Evolutionary conservation across 2,888 invertebrate species (phyloP), one percentile per base, ranked within the genome.

Genomic region (Apotomis turbidana): DNA sequence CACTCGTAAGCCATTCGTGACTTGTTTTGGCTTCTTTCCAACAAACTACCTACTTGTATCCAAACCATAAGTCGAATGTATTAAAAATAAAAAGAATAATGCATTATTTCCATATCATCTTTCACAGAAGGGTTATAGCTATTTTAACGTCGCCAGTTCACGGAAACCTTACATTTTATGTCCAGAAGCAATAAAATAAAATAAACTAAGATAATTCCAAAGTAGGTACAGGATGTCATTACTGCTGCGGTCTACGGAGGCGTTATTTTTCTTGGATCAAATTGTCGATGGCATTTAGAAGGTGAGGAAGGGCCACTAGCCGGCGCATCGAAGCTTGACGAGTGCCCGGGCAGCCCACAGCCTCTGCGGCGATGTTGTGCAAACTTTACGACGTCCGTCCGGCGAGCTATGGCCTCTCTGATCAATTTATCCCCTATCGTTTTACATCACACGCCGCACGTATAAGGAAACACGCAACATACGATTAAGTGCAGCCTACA

Each of bases 1-100:
- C 83, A 85, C 84, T 85, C 82, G 84, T 82, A 83, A 86, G 83
- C 85, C 82, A 85, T 85, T 85, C 82, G 78, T 83, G 78, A 85
- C 82, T 80, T 80, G 80, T 78, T 81, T 83, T 90, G 90, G 90
- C 88, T 77, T 72, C 72, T 70, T 76, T 85, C 90, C 90, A 89
- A 84, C 78, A 78, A 80, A 83, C 80, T 83, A 85, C 86, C 80
- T 83, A 85, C 86, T 87, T 81, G 86, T 83, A 82, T 85, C 80
- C 83, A 83, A 87, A 87, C 86, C 85, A 86, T 89, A 80, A 87
- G 86, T 88, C 85, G 87, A 87, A 84, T 87, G 87, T 86, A 85
- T 87, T 85, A 83, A 82, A 84, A 58, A 58, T 15, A 81, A 79
- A 85, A 27, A 79, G 78, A 79, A 77, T 79, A 81, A 81, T 79